phyloP scores from a whole-genome alignment of 2,113 vertebrate species.

The Apaloderma vittatum region DNA sequence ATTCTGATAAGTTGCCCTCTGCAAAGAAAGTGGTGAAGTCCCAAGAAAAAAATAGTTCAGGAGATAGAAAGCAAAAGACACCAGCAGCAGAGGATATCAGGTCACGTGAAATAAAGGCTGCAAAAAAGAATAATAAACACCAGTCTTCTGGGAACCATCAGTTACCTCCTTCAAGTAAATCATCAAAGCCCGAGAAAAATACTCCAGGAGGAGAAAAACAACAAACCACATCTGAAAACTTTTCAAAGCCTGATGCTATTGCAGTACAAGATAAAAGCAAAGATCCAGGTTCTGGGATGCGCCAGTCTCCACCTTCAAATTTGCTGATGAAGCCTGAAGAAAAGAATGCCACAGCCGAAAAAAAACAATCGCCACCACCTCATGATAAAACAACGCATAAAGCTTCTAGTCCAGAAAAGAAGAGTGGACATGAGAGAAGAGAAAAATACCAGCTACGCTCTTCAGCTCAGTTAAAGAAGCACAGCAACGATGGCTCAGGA shows the following conservation, averaged over 20 bases:
- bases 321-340: not conserved
- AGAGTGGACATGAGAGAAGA: not conserved
- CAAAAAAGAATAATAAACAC: not conserved
- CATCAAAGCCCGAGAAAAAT: not conserved
- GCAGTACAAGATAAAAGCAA: not conserved
- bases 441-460: not conserved
- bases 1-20: not conserved
- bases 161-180: not conserved
- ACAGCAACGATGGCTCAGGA: not conserved
- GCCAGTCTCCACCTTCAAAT: not conserved
- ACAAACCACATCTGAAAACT: not conserved
- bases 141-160: not conserved
- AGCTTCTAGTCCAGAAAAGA: not conserved
- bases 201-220: not conserved
- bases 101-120: not conserved
- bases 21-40: not conserved
- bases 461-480: not conserved
- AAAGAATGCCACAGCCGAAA: not conserved
- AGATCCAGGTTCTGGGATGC: not conserved
- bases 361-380: not conserved
- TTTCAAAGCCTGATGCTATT: not conserved
- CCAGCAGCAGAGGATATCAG: not conserved
- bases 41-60: not conserved
- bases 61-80: not conserved
- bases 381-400: not conserved